A percentile compares a stretch with the other conserved stretches of the same genome.
These are phyloP conservation scores for Holocentrus rufus DNA, from an alignment of 2,797 vertebrate genomes.

Conservation along the genomic window DNA sequence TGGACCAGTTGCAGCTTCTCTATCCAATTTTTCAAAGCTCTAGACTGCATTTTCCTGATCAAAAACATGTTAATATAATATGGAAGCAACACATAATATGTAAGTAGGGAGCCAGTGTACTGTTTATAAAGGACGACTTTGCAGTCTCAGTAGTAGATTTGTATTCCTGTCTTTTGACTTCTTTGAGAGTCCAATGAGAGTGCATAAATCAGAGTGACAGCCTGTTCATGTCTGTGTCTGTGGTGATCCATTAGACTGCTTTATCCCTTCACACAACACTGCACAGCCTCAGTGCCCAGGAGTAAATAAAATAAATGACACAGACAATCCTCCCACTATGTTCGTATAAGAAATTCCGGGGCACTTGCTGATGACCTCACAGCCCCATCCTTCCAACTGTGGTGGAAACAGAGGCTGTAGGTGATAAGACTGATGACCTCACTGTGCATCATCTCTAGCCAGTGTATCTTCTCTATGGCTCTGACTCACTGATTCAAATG, in stretches of 20 bases:
- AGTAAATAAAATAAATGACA: conserved; percentile 43
- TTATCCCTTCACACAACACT: conserved; percentile 42
- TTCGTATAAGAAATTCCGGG: conserved; percentile 30
- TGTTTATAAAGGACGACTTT: conserved; percentile 26
- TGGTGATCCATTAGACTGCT: conserved; percentile 29
- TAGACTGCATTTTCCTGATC: conserved; percentile 10
- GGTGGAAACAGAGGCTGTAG: conserved; percentile 52
- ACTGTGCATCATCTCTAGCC: conserved; percentile 60
- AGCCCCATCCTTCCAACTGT: conserved; percentile 44
- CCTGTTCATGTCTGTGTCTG: conserved; percentile 57
- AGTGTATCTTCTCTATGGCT: conserved; percentile 49
- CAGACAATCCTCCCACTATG: conserved; percentile 23
- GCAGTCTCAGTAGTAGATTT: conserved; percentile 45
- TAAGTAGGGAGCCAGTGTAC: conserved; percentile 23
- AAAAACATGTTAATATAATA: conserved; percentile 33
- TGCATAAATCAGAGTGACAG: conserved; percentile 57
- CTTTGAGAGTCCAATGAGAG: background rate
- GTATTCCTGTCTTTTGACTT: conserved; percentile 28
- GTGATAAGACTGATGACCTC: conserved; percentile 69
- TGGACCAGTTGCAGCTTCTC: too few relatives aligned
- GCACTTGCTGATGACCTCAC: conserved; percentile 38
- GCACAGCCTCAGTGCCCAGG: background rate
- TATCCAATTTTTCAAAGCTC: too few relatives aligned
- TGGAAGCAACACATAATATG: conserved; percentile 43
- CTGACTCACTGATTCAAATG: conserved; percentile 66